Conservation (phyloP, 2,113 vertebrate genomes). For the Chrysochloris asiatica region DNA sequence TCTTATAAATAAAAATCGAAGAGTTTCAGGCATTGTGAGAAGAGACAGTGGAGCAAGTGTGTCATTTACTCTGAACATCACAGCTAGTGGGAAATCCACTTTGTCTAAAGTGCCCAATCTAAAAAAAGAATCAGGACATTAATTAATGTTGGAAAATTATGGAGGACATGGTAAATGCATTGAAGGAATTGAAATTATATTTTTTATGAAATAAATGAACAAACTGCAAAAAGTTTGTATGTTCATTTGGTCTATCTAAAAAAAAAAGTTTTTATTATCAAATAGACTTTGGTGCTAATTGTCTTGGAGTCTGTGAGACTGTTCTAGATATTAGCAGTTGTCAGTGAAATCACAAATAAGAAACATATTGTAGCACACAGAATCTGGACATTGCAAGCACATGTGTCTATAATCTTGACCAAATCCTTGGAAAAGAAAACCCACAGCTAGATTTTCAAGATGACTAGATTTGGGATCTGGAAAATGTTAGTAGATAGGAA, state of each 20-base stretch:
- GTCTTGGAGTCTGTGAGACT: slow-evolving; percentile 31
- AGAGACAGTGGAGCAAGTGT: neutral
- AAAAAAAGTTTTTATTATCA: slow-evolving; percentile 60
- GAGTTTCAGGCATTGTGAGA: neutral
- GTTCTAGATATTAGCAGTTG: slow-evolving; percentile 62
- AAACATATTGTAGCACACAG: slow-evolving; percentile 64
- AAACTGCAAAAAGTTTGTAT: slow-evolving; percentile 24
- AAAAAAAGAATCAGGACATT: slow-evolving; percentile 3
- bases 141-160: slow-evolving; percentile 31
- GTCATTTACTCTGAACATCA: neutral
- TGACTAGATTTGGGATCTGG: slow-evolving; percentile 55
- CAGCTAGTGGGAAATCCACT: neutral
- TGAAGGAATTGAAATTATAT: neutral
- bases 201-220: slow-evolving; percentile 36
- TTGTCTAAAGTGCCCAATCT: neutral
- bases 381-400: slow-evolving; percentile 40
- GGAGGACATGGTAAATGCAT: neutral
- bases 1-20: neutral
- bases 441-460: slow-evolving; percentile 70
- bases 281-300: slow-evolving; percentile 57
- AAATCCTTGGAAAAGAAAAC: slow-evolving; percentile 65
- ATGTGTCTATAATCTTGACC: slow-evolving; percentile 72
- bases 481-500: slow-evolving; percentile 58
- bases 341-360: slow-evolving; percentile 68
- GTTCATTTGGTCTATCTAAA: slow-evolving; percentile 53